Percentiles rank a stretch among this genome's conserved stretches.
Conservation (phyloP, 1,140 invertebrate species). For the Galleria mellonella region DNA sequence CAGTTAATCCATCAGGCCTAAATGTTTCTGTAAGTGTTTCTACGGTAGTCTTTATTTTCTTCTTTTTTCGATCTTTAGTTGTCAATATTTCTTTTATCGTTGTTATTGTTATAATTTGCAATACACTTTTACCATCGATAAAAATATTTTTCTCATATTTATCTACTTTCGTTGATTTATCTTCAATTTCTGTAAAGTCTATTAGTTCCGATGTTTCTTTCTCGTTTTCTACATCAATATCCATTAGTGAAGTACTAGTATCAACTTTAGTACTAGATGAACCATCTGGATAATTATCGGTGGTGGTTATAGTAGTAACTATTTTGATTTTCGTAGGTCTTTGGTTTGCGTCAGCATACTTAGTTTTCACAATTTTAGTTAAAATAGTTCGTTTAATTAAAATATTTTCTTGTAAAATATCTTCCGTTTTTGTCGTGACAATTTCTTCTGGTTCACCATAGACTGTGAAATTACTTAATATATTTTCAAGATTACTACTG, state of each 20-base stretch:
- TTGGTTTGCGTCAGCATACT: slow-evolving; percentile 45
- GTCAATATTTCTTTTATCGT: slow-evolving; percentile 60
- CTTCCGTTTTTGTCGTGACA: slow-evolving; percentile 40
- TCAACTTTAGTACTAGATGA: slow-evolving; percentile 58
- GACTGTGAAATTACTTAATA: slow-evolving; percentile 29
- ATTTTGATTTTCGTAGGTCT: slow-evolving; percentile 59
- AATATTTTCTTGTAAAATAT: slow-evolving; percentile 43
- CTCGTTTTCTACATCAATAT: slow-evolving; percentile 34
- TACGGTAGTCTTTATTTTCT: slow-evolving; percentile 61
- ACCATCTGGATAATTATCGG: slow-evolving; percentile 66
- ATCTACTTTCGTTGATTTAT: slow-evolving; percentile 43
- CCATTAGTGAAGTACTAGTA: slow-evolving; percentile 39
- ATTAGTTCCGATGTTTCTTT: slow-evolving; percentile 36
- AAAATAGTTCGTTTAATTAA: slow-evolving; percentile 48
- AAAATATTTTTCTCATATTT: slow-evolving; percentile 41
- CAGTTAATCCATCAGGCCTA: slow-evolving; percentile 50
- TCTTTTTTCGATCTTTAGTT: slow-evolving; percentile 39
- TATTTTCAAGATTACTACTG: slow-evolving; percentile 46
- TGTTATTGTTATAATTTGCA: slow-evolving; percentile 56
- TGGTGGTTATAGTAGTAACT: slow-evolving; percentile 50
- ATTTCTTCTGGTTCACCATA: slow-evolving; percentile 52
- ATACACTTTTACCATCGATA: slow-evolving; percentile 49
- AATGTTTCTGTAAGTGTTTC: slow-evolving; percentile 61
- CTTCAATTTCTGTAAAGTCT: slow-evolving; percentile 47
- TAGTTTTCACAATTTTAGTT: slow-evolving; percentile 53